Base-by-base conservation (phyloP, 2,113 vertebrate genomes). In the Deroptyus accipitrinus region DNA sequence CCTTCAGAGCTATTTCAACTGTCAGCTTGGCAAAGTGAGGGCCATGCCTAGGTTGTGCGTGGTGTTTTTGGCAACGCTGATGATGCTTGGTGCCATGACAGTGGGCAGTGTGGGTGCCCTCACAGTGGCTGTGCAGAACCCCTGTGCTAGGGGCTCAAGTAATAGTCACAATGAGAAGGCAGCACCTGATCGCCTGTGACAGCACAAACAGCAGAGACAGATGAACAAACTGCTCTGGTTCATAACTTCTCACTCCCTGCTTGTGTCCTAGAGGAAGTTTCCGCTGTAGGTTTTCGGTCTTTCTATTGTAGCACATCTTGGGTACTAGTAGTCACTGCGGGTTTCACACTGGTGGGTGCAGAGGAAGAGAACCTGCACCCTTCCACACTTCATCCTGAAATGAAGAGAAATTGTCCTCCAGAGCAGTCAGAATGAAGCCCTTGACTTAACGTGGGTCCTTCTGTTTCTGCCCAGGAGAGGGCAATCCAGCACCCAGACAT, bases 391-490 rank as follows among this genome's bases (percentile, higher is more conserved):
- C n/a, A 13, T 13, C 4, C 16, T 66, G 31, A 66, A 76, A 64
- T 11, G 16, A 80, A 70, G 69, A 41, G 28, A 73, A 66, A 64
- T 41, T 31, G 18, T 73, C 41, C 62, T 84, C 30, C 17, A 35
- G 62, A 69, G 37, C 35, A 23, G 42, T 6, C n/a, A 9, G 14
- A 57, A 17, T 20, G 23, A 18, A 84, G 42, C 44, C 44, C 51
- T 37, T 79, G 73, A 49, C 6, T 90, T 44, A 51, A 55, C 0
- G 1, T 57, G 31, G 70, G 57, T 62, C n/a, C 91, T 96, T 92
- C 91, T 94, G 49, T 51, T 85, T 94, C 77, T 91, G 92, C 94
- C 95, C 94, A 96, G 96, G 92, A 96, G 96, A 96, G 95, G 96
- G 96, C 95, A 94, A 92, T 74, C 85, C 6, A 12, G 74, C 70